Conservation (phyloP, 64 coral and sea anemone genomes). For the Cladopsammia gracilis region DNA sequence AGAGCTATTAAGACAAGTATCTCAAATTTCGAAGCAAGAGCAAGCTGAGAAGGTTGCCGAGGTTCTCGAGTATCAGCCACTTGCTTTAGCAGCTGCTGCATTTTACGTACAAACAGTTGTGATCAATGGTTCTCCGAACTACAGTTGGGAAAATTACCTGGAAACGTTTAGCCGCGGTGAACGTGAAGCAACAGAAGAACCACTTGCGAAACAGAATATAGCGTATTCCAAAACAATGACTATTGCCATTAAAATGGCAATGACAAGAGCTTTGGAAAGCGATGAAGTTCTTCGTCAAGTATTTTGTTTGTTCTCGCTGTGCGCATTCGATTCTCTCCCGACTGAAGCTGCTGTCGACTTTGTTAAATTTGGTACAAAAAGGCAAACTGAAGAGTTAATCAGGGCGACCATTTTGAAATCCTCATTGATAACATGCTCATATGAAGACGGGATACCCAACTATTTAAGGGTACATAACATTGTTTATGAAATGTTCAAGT, state of each 20-base stretch:
- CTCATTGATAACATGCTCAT: conserved; percentile 27
- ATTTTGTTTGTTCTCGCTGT: conserved; percentile 55
- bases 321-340: conserved; percentile 50
- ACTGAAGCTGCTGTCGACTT: conserved; percentile 49
- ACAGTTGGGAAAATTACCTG: conserved; percentile 51
- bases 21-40: conserved; percentile 15
- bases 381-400: conserved; percentile 30
- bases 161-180: conserved; percentile 32
- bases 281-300: conserved; percentile 26
- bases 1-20: conserved; percentile 32
- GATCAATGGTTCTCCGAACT: neutral
- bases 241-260: conserved; percentile 40
- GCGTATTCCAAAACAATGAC: conserved; percentile 67
- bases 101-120: conserved; percentile 52
- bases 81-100: conserved; percentile 65
- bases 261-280: conserved; percentile 25
- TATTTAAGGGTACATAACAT: conserved; percentile 56
- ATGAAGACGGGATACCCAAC: neutral
- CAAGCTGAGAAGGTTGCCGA: conserved; percentile 32
- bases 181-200: conserved; percentile 47
- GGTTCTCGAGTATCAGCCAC: conserved; percentile 64
- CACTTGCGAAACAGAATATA: conserved; percentile 7
- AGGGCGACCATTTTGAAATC: conserved; percentile 20
- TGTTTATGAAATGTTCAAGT: conserved; percentile 35
- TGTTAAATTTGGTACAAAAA: neutral